A percentile compares a stretch with the other conserved stretches of the same genome.
These are phyloP conservation scores for Apolygus lucorum DNA, from an alignment of 1,140 invertebrate species.

Conservation along the genomic window DNA sequence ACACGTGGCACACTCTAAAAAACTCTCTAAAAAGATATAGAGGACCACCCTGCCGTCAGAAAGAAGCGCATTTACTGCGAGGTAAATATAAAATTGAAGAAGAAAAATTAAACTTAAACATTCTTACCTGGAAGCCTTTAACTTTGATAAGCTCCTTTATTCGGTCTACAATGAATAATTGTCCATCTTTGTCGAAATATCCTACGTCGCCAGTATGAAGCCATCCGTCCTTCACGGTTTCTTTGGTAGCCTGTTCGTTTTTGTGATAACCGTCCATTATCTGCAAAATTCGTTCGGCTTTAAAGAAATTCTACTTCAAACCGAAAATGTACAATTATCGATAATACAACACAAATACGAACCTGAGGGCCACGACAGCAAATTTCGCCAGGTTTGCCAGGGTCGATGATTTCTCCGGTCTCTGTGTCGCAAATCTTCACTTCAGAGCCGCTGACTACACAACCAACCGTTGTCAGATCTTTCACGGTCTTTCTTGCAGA, in stretches of 20 bases:
- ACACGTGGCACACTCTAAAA: no score
- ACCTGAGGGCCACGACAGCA: slow-evolving; percentile 37
- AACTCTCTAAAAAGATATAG: no score
- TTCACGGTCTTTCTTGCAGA: slow-evolving; percentile 8
- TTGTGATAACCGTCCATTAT: slow-evolving; percentile 58
- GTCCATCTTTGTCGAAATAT: slow-evolving; percentile 57
- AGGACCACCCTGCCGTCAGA: no score
- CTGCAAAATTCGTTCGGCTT: slow-evolving; percentile 31
- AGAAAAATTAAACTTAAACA: no score
- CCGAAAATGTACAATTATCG: no score
- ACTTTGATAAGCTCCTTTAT: slow-evolving; percentile 72
- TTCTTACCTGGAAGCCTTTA: slow-evolving; percentile 34
- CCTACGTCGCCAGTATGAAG: slow-evolving; percentile 67
- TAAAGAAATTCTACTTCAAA: no score
- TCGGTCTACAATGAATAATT: slow-evolving; percentile 63
- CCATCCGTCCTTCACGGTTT: slow-evolving; percentile 61
- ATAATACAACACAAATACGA: no score
- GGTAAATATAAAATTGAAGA: no score
- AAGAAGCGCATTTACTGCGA: no score
- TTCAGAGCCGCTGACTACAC: slow-evolving; percentile 34
- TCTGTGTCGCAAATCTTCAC: slow-evolving; percentile 31
- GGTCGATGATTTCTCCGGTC: slow-evolving; percentile 38
- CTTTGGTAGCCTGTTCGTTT: slow-evolving; percentile 51
- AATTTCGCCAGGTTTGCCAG: slow-evolving; percentile 43
- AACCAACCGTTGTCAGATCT: slow-evolving; percentile 31